Conservation (phyloP, 2,888 invertebrate genomes). For the Cabera pusaria region DNA sequence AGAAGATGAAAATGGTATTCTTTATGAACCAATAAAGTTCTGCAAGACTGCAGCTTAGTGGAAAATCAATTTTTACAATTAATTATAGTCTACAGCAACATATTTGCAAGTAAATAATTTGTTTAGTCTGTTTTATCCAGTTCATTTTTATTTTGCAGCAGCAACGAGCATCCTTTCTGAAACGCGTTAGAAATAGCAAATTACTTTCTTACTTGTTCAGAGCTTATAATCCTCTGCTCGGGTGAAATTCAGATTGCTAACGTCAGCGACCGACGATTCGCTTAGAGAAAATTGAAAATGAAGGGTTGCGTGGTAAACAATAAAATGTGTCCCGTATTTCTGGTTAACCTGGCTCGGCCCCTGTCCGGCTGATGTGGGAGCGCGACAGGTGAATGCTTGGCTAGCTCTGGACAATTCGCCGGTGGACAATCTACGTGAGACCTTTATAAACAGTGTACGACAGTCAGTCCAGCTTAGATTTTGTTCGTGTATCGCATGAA, state of each 20-base stretch:
- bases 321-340: constrained; percentile 36
- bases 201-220: constrained; percentile 20
- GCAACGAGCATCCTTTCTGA: constrained; percentile 3
- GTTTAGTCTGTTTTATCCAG: no score
- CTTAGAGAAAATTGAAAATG: constrained; percentile 37
- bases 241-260: constrained; percentile 22
- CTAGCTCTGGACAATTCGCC: constrained; percentile 24
- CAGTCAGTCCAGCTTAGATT: constrained; percentile 12
- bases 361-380: constrained; percentile 31
- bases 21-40: no score
- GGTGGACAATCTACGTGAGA: constrained; percentile 19
- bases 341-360: constrained; percentile 30
- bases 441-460: constrained; percentile 19
- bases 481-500: no score
- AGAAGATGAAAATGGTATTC: no score
- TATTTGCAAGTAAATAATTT: no score
- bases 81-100: no score
- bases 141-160: no score
- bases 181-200: constrained; percentile 18
- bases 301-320: constrained; percentile 39
- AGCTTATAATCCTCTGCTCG: constrained; percentile 20
- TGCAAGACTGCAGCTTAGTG: no score
- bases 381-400: constrained; percentile 31
- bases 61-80: no score
- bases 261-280: constrained; percentile 29